Base-by-base conservation (phyloP, 2,888 invertebrate species). In the Chirona hameri region DNA sequence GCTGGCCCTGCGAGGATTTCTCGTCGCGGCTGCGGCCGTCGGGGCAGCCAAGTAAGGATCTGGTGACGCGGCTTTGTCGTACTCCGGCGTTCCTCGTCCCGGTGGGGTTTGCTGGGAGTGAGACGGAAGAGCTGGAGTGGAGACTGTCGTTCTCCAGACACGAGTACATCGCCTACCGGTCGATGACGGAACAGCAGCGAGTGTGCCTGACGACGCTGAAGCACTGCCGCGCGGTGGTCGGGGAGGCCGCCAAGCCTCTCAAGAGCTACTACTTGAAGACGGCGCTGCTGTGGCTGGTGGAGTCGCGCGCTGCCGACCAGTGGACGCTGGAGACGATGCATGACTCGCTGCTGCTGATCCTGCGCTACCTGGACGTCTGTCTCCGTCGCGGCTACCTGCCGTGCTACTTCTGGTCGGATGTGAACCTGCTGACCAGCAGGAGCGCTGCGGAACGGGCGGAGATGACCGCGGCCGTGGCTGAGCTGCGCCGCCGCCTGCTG, bases 261-360 rank as follows among this genome's bases (percentile, higher is more conserved):
- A 76, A 39, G 39, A 39, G 39, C 76, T 76, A 76, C 76, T 39
- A 76, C 39, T 39, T 76, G 76, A 76, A 76, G 39, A 76, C 76
- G 76, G 76, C 76, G 27, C 76, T 76, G 76, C 21, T 76, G 39
- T 76, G 76, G 76, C 76, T 76, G 24, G 10, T 5, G 21, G 76
- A 76, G 39, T 12, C 5, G 4, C 76, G 76, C 21, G 39, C 76
- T 21, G 31, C 39, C 7, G 31, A 18, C 21, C 21, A 18, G 39
- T 76, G 76, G 76, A n/a, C 27, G 15, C 21, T 7, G 39, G 76
- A 76, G 24, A 29, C 24, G n/a, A 21, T 29, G 76, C 76, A 39
- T 21, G 31, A 7, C 18, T 76, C 76, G 24, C 76, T 76, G 31
- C 76, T 76, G 39, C 31, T 29, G 31, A 18, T 24, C 31, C 39